These are phyloP conservation scores for Metaphire vulgaris DNA, from an alignment of 1,140 invertebrate species.

Conservation along the genomic window DNA sequence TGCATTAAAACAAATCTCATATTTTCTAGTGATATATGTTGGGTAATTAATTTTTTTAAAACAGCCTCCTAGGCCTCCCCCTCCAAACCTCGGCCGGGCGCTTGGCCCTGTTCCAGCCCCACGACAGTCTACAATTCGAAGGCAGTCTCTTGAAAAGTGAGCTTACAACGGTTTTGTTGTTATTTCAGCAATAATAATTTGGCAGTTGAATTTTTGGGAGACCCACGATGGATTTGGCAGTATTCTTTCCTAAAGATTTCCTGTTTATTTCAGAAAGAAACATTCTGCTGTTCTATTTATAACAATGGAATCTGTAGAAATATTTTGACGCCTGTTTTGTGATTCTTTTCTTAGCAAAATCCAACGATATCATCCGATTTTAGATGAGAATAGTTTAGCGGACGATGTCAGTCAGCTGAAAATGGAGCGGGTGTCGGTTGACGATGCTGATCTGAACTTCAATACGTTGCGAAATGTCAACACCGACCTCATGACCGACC, in stretches of 20 bases:
- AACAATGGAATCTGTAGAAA: no score
- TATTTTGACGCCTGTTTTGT: no score
- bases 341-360: neutral
- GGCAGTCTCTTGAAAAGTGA: neutral
- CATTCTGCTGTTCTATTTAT: neutral
- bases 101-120: neutral
- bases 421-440: neutral
- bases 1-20: no score
- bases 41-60: no score
- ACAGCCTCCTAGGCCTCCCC: neutral
- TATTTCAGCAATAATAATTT: no score
- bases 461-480: neutral
- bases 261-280: neutral
- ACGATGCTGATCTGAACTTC: neutral
- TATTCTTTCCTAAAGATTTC: no score
- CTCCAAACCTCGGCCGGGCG: neutral
- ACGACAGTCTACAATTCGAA: neutral
- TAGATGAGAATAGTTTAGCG: neutral
- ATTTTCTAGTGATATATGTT: no score
- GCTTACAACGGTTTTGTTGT: no score
- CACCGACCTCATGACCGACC: neutral
- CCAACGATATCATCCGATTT: neutral
- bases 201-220: no score
- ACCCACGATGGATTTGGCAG: no score
- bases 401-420: neutral